Evolutionary conservation across 30 jellyfish, hydroid and myxozoan species (phyloP), one percentile per base, ranked within the genome.

Genomic region (Hydra vulgaris): DNA sequence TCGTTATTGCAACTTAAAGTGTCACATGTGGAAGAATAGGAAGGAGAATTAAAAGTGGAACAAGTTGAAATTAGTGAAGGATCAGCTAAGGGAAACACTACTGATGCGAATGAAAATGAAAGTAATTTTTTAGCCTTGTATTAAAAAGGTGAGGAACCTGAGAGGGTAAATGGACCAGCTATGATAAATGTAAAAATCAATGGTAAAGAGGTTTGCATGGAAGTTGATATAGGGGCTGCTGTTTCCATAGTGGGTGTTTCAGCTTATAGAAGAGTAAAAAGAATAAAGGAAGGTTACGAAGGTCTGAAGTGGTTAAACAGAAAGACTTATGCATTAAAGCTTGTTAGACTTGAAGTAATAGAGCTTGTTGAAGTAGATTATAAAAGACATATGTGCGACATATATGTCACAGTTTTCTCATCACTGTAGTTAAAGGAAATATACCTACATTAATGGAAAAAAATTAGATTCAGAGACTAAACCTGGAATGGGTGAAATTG

Each of bases 221-320:
- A 79, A 68, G 70, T 79, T 23, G 87, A 79, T 53, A 79, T 86
- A 20, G 87, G 88, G 7, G 85, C 87, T 0, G 81, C 81, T n/a
- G 81, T 73, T 8, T 73, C 81, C 7, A 74, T 73, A 74, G 8
- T 73, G 81, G 21, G 79, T 71, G 17, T 71, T 15, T 16, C 79
- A 17, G 66, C 17, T 17, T 19, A 15, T 71, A 52, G 17, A 17
- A 56, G 71, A n/a, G 71, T 56, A 15, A 15, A n/a, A 15, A n/a
- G 18, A n/a, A n/a, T 56, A 56, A 56, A n/a, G n/a, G n/a, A n/a
- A 23, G 27, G 82, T 0, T 22, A 26, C 22, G 21, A 26, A 74
- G 27, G 82, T 74, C 26, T 17, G 26, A 56, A 15, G 17, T 56
- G n/a, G 71, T 56, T 74, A 74, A 20, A 74, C 82, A 17, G 82